Conservation (phyloP, 2,797 vertebrate genomes). For the Mormyrus proboscirostris region DNA sequence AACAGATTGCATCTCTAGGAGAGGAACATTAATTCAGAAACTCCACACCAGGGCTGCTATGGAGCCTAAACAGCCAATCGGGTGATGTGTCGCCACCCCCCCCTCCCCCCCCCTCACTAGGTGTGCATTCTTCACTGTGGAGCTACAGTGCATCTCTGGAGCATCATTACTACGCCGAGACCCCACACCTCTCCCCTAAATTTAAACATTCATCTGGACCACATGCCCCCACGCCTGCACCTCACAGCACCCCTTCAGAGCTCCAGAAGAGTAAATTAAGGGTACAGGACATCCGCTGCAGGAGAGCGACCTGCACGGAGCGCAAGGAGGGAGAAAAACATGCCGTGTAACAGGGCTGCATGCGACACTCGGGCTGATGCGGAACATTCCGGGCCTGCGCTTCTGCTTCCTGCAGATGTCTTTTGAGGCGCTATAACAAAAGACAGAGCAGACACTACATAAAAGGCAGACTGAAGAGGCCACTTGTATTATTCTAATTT, state of each 20-base stretch:
- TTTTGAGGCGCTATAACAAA: slow-evolving; percentile 43
- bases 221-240: background rate
- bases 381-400: slow-evolving; percentile 39
- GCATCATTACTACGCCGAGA: background rate
- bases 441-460: slow-evolving; percentile 37
- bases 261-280: background rate
- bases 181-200: background rate
- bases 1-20: background rate
- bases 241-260: background rate
- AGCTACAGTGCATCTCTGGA: background rate
- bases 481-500: background rate
- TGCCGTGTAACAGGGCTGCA: slow-evolving; percentile 63
- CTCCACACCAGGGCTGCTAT: background rate
- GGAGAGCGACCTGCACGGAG: slow-evolving; percentile 66
- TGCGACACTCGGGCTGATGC: slow-evolving; percentile 63
- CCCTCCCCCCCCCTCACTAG: background rate
- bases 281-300: background rate
- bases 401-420: slow-evolving; percentile 29
- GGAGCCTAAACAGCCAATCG: background rate
- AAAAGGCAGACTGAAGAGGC: slow-evolving; percentile 28
- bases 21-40: background rate
- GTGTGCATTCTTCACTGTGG: background rate
- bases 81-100: background rate
- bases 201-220: background rate
- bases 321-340: slow-evolving; percentile 83